phyloP scores from a whole-genome alignment of 2,888 invertebrate species.

The Minunthozetes semirufus region DNA sequence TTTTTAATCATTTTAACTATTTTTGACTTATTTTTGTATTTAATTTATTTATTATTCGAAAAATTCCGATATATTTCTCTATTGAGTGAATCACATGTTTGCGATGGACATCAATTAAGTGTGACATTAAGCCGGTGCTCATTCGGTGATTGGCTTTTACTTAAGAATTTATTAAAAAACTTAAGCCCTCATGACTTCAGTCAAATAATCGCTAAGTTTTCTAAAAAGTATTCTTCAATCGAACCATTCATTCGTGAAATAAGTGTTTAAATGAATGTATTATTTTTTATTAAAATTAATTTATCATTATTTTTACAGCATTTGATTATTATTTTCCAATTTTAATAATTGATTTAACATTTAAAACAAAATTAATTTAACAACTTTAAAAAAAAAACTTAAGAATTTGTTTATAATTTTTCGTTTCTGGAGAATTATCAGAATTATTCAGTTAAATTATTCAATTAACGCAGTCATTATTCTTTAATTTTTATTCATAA shows the following conservation, averaged over 20 bases:
- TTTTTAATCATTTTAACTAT: not conserved
- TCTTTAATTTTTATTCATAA: no score
- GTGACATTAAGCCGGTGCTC: not conserved
- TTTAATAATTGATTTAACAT: no score
- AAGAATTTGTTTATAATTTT: no score
- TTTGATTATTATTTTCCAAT: no score
- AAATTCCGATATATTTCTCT: not conserved
- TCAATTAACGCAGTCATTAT: no score
- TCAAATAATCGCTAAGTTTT: not conserved
- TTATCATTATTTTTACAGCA: no score
- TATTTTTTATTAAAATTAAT: no score
- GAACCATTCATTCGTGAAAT: constrained; percentile 5
- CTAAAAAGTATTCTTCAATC: not conserved
- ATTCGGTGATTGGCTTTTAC: constrained; percentile 16
- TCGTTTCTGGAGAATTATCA: no score
- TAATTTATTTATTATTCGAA: not conserved
- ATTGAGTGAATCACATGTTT: not conserved
- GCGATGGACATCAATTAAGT: not conserved
- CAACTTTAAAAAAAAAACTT: no score
- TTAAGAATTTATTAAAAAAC: not conserved
- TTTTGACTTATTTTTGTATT: not conserved
- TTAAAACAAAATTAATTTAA: no score
- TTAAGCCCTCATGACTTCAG: not conserved
- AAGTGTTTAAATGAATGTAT: not conserved
- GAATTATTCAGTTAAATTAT: no score